Conservation (phyloP, 1,140 invertebrate species). For the Drosophila athabasca region DNA sequence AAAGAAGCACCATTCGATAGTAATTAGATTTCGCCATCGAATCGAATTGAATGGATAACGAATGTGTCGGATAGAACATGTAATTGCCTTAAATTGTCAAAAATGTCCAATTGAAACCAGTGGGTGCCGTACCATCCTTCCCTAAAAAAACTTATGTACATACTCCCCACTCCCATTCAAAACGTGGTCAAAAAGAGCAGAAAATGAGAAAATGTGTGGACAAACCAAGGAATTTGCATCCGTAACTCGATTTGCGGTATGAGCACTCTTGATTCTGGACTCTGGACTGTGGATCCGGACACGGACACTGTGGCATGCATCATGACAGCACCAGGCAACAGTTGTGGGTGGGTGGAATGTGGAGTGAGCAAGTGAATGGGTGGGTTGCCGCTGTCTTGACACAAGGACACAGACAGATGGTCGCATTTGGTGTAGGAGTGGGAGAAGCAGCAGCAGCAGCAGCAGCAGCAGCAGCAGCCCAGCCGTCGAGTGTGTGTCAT, state of each 20-base stretch:
- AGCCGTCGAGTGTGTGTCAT: slow-evolving; percentile 13
- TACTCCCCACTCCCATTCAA: background rate
- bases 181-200: slow-evolving; percentile 34
- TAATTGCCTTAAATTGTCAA: slow-evolving; percentile 71
- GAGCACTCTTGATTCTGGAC: slow-evolving; percentile 45
- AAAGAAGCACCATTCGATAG: slow-evolving; percentile 7
- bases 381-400: background rate
- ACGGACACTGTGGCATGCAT: slow-evolving; percentile 54
- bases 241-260: slow-evolving; percentile 76
- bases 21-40: slow-evolving; percentile 27
- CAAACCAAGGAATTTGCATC: slow-evolving; percentile 71
- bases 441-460: too few relatives aligned
- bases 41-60: slow-evolving; percentile 14
- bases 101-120: slow-evolving; percentile 53
- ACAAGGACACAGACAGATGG: slow-evolving; percentile 37
- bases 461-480: too few relatives aligned
- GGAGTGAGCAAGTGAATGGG: background rate
- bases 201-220: slow-evolving; percentile 30
- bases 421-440: background rate
- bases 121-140: slow-evolving; percentile 10
- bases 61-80: slow-evolving; percentile 32
- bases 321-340: slow-evolving; percentile 40
- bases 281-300: slow-evolving; percentile 3
- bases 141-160: background rate
- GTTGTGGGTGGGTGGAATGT: slow-evolving; percentile 20